These are phyloP conservation scores for Caenorhabditis briggsae DNA, from an alignment of 1,140 invertebrate species.

Conservation along the genomic window DNA sequence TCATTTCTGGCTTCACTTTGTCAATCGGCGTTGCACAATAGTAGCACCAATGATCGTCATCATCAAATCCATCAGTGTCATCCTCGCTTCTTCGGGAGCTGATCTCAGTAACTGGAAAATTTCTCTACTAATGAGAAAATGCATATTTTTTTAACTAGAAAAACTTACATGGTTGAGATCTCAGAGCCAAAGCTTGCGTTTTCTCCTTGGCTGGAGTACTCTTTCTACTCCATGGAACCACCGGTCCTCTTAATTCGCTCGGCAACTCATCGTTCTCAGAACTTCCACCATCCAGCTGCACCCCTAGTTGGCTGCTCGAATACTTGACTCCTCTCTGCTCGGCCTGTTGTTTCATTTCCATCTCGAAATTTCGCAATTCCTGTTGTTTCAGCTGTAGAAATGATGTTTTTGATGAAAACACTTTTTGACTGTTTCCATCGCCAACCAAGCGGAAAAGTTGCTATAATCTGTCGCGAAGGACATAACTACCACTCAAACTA, in stretches of 20 bases:
- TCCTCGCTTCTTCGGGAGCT: neutral
- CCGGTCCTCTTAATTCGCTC: conserved; percentile 11
- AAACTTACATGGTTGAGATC: neutral
- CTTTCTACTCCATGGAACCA: neutral
- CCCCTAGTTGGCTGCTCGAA: conserved; percentile 7
- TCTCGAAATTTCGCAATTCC: conserved; percentile 23
- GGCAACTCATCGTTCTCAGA: neutral
- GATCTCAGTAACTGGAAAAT: neutral
- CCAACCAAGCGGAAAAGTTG: conserved; percentile 24
- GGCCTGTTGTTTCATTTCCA: conserved; percentile 24
- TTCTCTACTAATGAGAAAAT: too few species aligned
- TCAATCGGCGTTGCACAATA: conserved; percentile 5
- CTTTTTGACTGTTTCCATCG: neutral
- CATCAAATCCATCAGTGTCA: neutral
- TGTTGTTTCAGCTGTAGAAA: conserved; percentile 51
- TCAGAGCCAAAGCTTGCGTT: conserved; percentile 15
- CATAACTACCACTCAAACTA: neutral
- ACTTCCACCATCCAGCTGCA: conserved; percentile 6
- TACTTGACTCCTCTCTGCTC: neutral
- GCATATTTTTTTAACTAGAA: too few species aligned
- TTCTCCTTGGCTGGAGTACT: neutral
- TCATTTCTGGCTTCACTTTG: conserved; percentile 14
- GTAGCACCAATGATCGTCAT: conserved; percentile 24
- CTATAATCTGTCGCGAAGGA: conserved; percentile 31
- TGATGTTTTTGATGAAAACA: conserved; percentile 6